These are phyloP conservation scores for Enteromius thamalakanensis DNA, from an alignment of 2,797 vertebrate species.

Conservation along the genomic window DNA sequence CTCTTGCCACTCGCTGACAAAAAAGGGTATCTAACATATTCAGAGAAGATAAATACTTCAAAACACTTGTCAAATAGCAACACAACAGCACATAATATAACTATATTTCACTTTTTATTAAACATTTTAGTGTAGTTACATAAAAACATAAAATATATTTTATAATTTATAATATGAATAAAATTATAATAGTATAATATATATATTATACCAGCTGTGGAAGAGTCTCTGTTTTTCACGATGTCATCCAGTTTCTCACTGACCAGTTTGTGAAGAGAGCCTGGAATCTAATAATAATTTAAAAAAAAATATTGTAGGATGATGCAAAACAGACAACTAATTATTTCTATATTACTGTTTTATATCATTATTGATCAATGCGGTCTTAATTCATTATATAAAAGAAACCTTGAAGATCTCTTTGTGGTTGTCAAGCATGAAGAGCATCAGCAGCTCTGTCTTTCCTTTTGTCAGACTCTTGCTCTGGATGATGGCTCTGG, in stretches of 20 bases:
- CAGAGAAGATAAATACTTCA: neutral
- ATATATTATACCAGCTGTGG: slow-evolving; percentile 26
- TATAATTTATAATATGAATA: too few species aligned
- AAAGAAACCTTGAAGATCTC: slow-evolving; percentile 89
- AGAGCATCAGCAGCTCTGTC: slow-evolving; percentile 89
- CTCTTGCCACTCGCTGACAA: slow-evolving; percentile 80
- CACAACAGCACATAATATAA: neutral
- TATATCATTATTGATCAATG: neutral
- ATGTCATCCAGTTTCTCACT: slow-evolving; percentile 74
- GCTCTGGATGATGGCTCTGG: slow-evolving; percentile 84
- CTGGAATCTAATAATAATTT: slow-evolving; percentile 83
- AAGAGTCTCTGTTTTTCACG: slow-evolving; percentile 42
- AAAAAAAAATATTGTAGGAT: too few species aligned
- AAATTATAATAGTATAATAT: neutral
- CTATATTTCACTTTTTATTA: neutral
- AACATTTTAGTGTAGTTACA: too few species aligned
- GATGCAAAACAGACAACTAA: neutral
- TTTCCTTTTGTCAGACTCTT: slow-evolving; percentile 87
- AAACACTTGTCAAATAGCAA: neutral
- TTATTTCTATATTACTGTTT: neutral
- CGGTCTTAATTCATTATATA: neutral
- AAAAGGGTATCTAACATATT: slow-evolving; percentile 76
- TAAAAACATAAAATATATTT: too few species aligned
- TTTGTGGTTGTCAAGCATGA: slow-evolving; percentile 90
- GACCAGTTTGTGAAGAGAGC: slow-evolving; percentile 90